Conservation (phyloP, 2,797 vertebrate genomes). For the Hemitrygon akajei region DNA sequence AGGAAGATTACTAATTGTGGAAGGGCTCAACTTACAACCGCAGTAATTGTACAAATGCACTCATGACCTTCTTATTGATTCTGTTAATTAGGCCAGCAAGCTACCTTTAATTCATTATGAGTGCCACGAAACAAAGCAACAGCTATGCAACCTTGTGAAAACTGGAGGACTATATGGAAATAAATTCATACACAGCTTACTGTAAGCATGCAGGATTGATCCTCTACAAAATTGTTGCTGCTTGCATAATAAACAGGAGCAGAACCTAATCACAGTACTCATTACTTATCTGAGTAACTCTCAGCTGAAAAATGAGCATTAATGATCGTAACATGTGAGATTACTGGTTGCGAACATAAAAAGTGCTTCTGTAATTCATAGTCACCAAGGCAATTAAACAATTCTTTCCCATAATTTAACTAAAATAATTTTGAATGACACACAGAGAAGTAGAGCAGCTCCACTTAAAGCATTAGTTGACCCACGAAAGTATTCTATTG, state of each 20-base stretch:
- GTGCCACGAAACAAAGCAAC: neutral
- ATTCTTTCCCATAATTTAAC: neutral
- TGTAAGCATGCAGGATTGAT: neutral
- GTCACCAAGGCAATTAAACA: neutral
- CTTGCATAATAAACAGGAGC: no score
- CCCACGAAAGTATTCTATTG: neutral
- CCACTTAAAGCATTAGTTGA: neutral
- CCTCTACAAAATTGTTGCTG: no score
- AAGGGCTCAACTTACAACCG: neutral
- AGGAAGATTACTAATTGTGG: neutral
- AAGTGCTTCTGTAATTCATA: neutral
- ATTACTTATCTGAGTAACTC: no score
- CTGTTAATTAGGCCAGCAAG: slow-evolving; percentile 18
- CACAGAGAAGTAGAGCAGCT: neutral
- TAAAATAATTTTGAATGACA: neutral
- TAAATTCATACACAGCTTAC: neutral
- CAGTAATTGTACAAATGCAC: neutral
- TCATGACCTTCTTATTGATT: slow-evolving; percentile 31
- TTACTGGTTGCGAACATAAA: neutral
- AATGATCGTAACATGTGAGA: no score
- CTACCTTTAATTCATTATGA: neutral
- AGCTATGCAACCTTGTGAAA: neutral
- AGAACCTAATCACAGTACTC: no score
- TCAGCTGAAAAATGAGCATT: no score
- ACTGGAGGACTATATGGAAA: neutral